A percentile compares a stretch with the other conserved stretches of the same genome.
These are phyloP conservation scores for Melospiza melodia DNA, from an alignment of 2,113 vertebrate genomes.

Conservation along the genomic window DNA sequence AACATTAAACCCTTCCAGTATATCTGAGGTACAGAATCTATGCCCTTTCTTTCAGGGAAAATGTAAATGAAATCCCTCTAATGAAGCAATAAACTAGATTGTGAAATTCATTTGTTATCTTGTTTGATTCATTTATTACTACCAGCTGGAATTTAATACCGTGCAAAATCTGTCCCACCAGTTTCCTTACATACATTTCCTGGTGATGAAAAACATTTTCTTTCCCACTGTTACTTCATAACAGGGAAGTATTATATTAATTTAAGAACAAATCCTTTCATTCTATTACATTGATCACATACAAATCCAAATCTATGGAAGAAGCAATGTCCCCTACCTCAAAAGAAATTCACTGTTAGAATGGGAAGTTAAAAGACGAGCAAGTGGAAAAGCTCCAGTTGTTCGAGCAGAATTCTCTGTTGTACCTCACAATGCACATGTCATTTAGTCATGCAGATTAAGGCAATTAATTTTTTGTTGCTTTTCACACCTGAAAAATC, in stretches of 20 bases:
- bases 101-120: not conserved
- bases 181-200: slow-evolving; percentile 27
- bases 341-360: slow-evolving; percentile 17
- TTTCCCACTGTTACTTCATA: slow-evolving; percentile 29
- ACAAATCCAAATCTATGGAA: slow-evolving; percentile 22
- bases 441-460: slow-evolving; percentile 24
- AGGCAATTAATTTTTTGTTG: slow-evolving; percentile 53
- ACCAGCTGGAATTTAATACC: slow-evolving; percentile 33
- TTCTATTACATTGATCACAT: slow-evolving; percentile 29
- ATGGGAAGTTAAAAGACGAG: slow-evolving; percentile 26
- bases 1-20: not conserved
- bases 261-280: slow-evolving; percentile 47
- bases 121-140: slow-evolving; percentile 13
- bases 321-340: not conserved
- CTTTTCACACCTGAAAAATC: slow-evolving; percentile 66
- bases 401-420: not conserved
- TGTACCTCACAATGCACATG: not conserved
- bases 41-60: not conserved
- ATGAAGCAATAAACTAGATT: slow-evolving; percentile 3
- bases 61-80: not conserved
- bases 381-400: slow-evolving; percentile 45
- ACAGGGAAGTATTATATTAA: not conserved
- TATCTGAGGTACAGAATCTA: not conserved
- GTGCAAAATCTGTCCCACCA: not conserved
- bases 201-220: not conserved